Evolutionary conservation across 2,888 invertebrate genomes (phyloP).

Genomic region (Cosmia pyralina): DNA sequence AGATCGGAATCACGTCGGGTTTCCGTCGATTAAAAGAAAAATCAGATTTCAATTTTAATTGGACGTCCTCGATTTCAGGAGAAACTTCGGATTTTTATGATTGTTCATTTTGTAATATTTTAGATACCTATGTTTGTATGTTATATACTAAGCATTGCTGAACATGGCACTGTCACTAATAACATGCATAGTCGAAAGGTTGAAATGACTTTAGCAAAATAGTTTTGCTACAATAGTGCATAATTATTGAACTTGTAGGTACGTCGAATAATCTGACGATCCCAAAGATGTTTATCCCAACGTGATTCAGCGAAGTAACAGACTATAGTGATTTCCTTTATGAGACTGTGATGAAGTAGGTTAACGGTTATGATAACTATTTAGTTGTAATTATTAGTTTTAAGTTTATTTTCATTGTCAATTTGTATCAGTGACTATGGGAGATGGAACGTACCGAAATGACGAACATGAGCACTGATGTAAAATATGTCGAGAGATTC

Average conservation of each 20-base stretch:
- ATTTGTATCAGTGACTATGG: conserved; percentile 26
- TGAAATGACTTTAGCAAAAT: conserved; percentile 37
- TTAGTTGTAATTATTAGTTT: conserved; percentile 57
- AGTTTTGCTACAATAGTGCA: conserved; percentile 44
- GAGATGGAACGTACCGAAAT: conserved; percentile 15
- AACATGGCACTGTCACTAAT: conserved; percentile 25
- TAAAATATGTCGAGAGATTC: conserved; percentile 8
- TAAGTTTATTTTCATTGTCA: conserved; percentile 53
- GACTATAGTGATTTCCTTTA: conserved; percentile 83
- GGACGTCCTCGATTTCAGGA: conserved; percentile 29
- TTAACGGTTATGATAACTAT: conserved; percentile 65
- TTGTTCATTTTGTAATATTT: conserved; percentile 20
- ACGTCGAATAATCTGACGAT: conserved; percentile 43
- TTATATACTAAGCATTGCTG: not conserved
- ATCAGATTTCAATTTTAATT: conserved; percentile 40
- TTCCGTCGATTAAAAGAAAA: conserved; percentile 33
- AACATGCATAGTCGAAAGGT: conserved; percentile 23
- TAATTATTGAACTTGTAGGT: conserved; percentile 18
- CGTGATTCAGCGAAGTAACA: conserved; percentile 73
- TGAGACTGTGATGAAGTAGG: conserved; percentile 87
- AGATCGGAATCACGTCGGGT: conserved; percentile 71
- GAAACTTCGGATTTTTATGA: conserved; percentile 14
- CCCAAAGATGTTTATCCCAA: conserved; percentile 68
- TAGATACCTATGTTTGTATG: conserved; percentile 2
- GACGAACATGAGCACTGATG: conserved; percentile 6